Conservation (phyloP, 2,113 vertebrate genomes). For the Poecile atricapillus region DNA sequence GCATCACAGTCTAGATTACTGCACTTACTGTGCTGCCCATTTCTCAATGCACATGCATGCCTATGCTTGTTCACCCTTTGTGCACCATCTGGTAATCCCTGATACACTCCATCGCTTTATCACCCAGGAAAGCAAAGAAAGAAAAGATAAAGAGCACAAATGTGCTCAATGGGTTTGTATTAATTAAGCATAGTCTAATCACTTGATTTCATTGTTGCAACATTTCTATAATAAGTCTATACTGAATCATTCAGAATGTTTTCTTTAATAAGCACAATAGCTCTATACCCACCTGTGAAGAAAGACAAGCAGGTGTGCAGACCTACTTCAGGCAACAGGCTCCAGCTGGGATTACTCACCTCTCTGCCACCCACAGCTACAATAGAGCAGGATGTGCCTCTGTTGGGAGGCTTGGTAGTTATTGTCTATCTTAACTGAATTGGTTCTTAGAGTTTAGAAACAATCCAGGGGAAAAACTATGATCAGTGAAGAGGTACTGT, state of each 20-base stretch:
- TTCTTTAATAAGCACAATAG: not conserved
- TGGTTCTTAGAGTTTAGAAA: not conserved
- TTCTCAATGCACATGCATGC: fast-evolving
- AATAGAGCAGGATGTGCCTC: fast-evolving
- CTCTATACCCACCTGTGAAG: not conserved
- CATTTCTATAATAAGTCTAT: not conserved
- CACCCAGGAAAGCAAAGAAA: not conserved
- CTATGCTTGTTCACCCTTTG: not conserved
- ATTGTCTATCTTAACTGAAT: fast-evolving
- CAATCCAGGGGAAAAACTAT: fast-evolving
- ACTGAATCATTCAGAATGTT: not conserved
- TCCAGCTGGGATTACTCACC: not conserved
- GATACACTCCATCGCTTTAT: not conserved
- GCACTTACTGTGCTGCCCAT: not conserved
- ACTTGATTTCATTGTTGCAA: not conserved
- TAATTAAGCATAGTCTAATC: not conserved
- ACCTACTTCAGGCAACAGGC: not conserved
- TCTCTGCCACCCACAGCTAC: not conserved
- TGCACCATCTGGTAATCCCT: not conserved
- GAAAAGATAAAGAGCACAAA: not conserved
- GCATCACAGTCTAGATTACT: not conserved
- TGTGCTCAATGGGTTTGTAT: not conserved
- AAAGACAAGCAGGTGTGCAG: not conserved
- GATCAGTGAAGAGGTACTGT: not conserved
- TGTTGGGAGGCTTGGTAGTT: fast-evolving